Percentiles rank a stretch among this genome's conserved stretches.
Evolutionary conservation across 1,140 invertebrate species (phyloP).

Genomic region (Ips nitidus): DNA sequence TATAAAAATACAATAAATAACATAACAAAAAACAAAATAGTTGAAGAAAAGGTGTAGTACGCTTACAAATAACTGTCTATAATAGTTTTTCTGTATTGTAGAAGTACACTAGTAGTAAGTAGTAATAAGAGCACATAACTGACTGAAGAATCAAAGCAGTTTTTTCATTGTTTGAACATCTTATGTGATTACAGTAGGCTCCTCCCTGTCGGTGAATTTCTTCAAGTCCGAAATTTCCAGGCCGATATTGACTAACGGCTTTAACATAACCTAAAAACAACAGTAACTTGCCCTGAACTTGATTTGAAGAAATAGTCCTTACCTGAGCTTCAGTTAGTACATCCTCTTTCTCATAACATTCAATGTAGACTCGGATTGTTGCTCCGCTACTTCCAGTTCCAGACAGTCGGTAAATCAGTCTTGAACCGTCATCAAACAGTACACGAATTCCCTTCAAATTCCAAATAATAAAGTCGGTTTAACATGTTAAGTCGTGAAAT

Average conservation of each 20-base stretch:
- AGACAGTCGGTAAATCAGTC: slow-evolving; percentile 91
- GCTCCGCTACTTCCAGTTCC: slow-evolving; percentile 97
- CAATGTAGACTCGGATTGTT: slow-evolving; percentile 93
- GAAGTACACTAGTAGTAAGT: too few relatives aligned
- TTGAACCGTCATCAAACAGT: slow-evolving; percentile 90
- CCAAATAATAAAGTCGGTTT: slow-evolving; percentile 12
- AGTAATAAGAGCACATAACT: too few relatives aligned
- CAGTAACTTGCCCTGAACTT: slow-evolving; percentile 9
- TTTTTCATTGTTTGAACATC: too few relatives aligned
- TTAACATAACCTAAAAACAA: slow-evolving; percentile 65
- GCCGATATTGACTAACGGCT: slow-evolving; percentile 88
- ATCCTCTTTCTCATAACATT: slow-evolving; percentile 80
- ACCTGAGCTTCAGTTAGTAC: slow-evolving; percentile 74
- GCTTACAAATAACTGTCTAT: too few relatives aligned
- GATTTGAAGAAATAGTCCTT: slow-evolving; percentile 17
- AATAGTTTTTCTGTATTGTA: too few relatives aligned
- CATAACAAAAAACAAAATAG: not conserved
- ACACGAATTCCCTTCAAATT: slow-evolving; percentile 83
- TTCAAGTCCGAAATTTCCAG: slow-evolving; percentile 81
- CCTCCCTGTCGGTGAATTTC: slow-evolving; percentile 82
- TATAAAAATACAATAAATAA: slow-evolving; percentile 7
- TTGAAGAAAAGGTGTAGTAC: too few relatives aligned
- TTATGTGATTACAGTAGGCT: slow-evolving; percentile 98
- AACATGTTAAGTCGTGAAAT: not conserved
- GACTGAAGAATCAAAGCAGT: too few relatives aligned